Base-by-base conservation (phyloP, 2,113 vertebrate species). In the Apodemus speciosus region DNA sequence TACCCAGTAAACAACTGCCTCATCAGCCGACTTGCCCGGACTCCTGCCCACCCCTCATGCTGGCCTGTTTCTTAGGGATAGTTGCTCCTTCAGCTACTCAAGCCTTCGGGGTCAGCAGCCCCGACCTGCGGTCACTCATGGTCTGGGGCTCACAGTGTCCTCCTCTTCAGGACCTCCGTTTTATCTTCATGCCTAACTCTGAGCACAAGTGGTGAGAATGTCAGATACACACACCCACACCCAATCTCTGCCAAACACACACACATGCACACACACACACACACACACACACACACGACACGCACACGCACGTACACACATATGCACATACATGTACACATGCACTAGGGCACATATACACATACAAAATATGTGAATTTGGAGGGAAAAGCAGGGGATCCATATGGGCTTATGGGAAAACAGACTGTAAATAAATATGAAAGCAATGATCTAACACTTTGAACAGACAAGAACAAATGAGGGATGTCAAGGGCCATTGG, bases 281-380 rank as follows among this genome's bases (percentile, higher is more conserved):
- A 58, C 25, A 27, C 60, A 27, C 23, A 27, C 46, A 76, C 6
- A 4, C 9, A 21, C n/a, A 51, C 49, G 9, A 51, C 8, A 1
- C 46, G 21, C 35, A 38, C 68, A 69, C 7, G 20, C 35, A 69
- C 68, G n/a, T 32, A 68, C 66, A 68, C 16, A 69, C 16, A 35
- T 32, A 68, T 14, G 6, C 32, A 7, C 20, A 30, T 0, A 73
- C 40, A 30, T 3, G 6, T 40, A 14, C 11, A 25, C 27, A 16
- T 1, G 0, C 27, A 32, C 14, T 0, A 1, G 30, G 7, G 8
- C 49, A 10, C 13, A 35, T 21, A 35, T 4, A 62, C 5, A 75
- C 21, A 93, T 27, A 30, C 9, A 51, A 53, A 21, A 6, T 40
- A 76, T 51, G 71, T 69, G 56, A 64, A 60, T 27, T 23, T 15